Evolutionary conservation across 2,113 vertebrate species (phyloP).

Genomic region (Macrotus californicus): DNA sequence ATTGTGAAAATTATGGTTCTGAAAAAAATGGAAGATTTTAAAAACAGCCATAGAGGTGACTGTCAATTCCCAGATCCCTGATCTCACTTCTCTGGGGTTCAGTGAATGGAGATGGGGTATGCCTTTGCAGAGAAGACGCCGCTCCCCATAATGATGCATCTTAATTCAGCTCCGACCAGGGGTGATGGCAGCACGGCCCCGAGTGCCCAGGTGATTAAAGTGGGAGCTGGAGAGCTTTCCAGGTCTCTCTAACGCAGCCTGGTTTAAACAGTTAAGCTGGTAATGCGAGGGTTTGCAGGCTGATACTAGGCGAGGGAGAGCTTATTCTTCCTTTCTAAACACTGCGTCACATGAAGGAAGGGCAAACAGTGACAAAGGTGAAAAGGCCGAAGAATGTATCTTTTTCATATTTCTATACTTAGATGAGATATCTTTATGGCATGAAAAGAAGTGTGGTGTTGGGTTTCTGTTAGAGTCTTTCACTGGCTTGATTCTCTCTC

Average conservation of each 20-base stretch:
- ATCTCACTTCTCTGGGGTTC: neutral
- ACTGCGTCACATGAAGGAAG: slow-evolving; percentile 39
- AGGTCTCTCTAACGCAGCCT: neutral
- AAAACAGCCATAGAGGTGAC: neutral
- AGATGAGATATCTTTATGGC: neutral
- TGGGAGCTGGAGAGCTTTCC: neutral
- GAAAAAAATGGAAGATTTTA: neutral
- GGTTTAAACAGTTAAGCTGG: slow-evolving; percentile 62
- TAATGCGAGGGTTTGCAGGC: slow-evolving; percentile 38
- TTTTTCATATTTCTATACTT: neutral
- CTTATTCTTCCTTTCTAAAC: slow-evolving; percentile 52
- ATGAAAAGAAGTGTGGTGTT: neutral
- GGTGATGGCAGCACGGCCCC: neutral
- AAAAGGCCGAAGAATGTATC: neutral
- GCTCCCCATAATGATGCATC: accelerated
- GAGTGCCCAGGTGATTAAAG: neutral
- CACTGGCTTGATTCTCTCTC: neutral
- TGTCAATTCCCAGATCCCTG: neutral
- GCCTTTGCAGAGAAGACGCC: neutral
- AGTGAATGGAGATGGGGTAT: accelerated
- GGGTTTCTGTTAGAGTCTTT: neutral
- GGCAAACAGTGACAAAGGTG: slow-evolving; percentile 8
- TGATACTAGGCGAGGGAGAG: slow-evolving; percentile 41
- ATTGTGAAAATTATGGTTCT: neutral
- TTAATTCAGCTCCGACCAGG: neutral